Evolutionary conservation across 1,140 invertebrate genomes (phyloP).

Genomic region (Tetranychus cinnabarinus): DNA sequence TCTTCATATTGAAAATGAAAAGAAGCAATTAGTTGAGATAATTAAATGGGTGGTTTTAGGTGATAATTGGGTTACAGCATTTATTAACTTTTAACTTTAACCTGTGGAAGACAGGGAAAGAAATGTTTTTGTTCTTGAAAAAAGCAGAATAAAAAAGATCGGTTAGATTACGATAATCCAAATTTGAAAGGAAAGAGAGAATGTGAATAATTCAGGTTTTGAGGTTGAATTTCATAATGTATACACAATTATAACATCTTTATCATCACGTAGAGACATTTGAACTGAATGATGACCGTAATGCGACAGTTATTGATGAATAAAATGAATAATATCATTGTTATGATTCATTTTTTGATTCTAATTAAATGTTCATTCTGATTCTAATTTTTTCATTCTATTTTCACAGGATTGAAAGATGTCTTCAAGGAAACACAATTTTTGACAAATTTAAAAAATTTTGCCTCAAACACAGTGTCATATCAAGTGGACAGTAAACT

Average conservation of each 20-base stretch:
- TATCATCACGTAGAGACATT: no score
- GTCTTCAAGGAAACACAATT: background rate
- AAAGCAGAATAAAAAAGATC: background rate
- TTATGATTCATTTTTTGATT: no score
- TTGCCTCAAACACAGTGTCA: background rate
- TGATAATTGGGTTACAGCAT: background rate
- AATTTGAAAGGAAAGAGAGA: background rate
- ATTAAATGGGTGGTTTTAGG: no score
- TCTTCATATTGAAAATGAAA: no score
- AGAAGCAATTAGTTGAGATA: no score
- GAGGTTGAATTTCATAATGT: no score
- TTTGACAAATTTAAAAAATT: background rate
- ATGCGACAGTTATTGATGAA: no score
- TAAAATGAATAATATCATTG: no score
- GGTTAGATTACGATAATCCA: background rate
- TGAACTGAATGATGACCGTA: no score
- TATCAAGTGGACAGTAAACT: background rate
- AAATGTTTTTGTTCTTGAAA: background rate
- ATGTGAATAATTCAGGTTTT: background rate
- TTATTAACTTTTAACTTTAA: background rate
- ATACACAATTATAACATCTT: no score
- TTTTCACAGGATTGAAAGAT: background rate
- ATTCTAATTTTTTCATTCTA: background rate
- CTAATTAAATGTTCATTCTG: no score
- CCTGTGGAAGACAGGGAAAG: background rate